A percentile compares a stretch with the other conserved stretches of the same genome.
These are phyloP conservation scores for Ophioninae sp. DNA, from an alignment of 2,888 invertebrate species.

Conservation along the genomic window DNA sequence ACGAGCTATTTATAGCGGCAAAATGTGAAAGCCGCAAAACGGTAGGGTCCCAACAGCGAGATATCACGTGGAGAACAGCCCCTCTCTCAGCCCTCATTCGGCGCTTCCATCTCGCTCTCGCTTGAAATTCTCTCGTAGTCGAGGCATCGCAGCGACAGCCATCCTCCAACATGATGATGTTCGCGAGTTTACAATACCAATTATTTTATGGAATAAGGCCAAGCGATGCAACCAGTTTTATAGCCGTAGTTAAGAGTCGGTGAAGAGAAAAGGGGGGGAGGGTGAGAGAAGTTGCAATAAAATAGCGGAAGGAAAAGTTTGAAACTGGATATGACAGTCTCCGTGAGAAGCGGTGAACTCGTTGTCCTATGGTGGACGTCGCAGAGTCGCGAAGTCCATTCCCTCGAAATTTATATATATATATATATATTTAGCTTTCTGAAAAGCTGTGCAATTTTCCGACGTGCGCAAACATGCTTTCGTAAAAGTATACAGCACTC, in stretches of 20 bases:
- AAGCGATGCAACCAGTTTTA: neutral
- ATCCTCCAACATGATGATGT: neutral
- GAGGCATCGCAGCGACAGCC: neutral
- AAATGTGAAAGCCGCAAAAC: constrained; percentile 43
- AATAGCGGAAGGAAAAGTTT: neutral
- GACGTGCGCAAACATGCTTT: neutral
- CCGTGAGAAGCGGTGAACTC: neutral
- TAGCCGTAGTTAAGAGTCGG: neutral
- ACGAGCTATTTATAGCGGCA: constrained; percentile 23
- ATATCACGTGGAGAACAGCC: constrained; percentile 2
- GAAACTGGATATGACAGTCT: neutral
- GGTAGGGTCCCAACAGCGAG: constrained; percentile 14
- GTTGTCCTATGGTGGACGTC: neutral
- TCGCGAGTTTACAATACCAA: neutral
- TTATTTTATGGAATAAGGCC: neutral
- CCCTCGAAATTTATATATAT: neutral
- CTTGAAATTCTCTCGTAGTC: constrained; percentile 12
- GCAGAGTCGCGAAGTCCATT: neutral
- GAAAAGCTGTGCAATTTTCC: neutral
- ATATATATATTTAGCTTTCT: neutral
- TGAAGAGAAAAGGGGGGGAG: neutral
- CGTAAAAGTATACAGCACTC: neutral
- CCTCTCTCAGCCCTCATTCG: neutral
- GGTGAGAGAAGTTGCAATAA: neutral
- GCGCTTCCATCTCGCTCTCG: neutral